Base-by-base conservation (phyloP, 1,140 invertebrate species). In the Macrostomum lignano region DNA sequence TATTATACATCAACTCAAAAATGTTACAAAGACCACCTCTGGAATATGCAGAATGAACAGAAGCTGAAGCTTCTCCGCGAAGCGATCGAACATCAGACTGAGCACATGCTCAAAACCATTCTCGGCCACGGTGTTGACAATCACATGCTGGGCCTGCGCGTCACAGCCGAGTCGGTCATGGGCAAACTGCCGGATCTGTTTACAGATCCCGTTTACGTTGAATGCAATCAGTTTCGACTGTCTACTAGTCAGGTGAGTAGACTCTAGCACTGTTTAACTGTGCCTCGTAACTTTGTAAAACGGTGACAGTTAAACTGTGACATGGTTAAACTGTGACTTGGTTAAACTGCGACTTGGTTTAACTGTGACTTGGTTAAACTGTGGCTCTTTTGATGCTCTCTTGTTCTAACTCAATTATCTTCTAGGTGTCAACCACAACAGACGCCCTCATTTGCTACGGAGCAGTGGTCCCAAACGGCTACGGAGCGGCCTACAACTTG, bases 401-500 rank as follows among this genome's bases (percentile, higher is more conserved):
- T n/a, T n/a, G n/a, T n/a, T n/a, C n/a, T n/a, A n/a, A n/a, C n/a
- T n/a, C n/a, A n/a, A n/a, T n/a, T n/a, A n/a, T n/a, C n/a, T n/a
- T n/a, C n/a, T n/a, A 39, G 39, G 28, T 41, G 20, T 52, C 51
- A 0, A 51, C 47, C 9, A 46, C 39, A 67, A 66, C 38, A 67
- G 68, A 3, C 67, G 51, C 70, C 14, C 84, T 82, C 48, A 77
- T 86, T 67, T 84, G 82, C 3, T 98, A 98, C 53, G 91, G 91
- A 0, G 74, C 91, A 3, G 91, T 98, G 1, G 84, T 93, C 20
- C 72, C 74, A 0, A 75, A 94, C 45, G 91, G 91, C 13, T 98
- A 98, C 51, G 91, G 91, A 11, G 82, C 76, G 46, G 78, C 74
- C 38, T 98, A 98, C 60, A 94, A 93, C 58, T 71, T 78, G 0